Evolutionary conservation across 2,888 invertebrate species (phyloP).

Genomic region (Podabrus alpinus): DNA sequence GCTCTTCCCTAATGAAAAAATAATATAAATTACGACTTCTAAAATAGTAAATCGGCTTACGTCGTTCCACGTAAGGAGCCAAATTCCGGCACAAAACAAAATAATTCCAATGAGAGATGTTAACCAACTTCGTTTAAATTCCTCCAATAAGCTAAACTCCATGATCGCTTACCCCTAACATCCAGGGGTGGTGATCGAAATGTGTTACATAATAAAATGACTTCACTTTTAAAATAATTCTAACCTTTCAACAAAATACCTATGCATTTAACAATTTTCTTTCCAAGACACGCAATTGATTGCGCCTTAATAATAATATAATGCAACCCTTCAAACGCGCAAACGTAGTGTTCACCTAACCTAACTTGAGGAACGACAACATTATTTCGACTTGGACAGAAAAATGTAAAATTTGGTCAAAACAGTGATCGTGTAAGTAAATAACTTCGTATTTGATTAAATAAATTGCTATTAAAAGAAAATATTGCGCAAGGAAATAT

Average conservation of each 20-base stretch:
- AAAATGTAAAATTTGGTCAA: background rate
- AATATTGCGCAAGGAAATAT: background rate
- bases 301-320: background rate
- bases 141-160: conserved; percentile 51
- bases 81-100: conserved; percentile 69
- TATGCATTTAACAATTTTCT: background rate
- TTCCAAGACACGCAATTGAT: background rate
- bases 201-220: background rate
- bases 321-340: background rate
- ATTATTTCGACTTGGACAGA: background rate
- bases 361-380: background rate
- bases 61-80: conserved; percentile 84
- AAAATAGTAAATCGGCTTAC: conserved; percentile 55
- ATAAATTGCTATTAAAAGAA: background rate
- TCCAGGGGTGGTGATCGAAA: background rate
- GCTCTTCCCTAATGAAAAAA: conserved; percentile 70
- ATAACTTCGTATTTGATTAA: background rate
- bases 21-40: background rate
- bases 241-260: background rate
- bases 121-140: conserved; percentile 73
- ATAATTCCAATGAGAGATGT: conserved; percentile 71
- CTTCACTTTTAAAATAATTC: background rate
- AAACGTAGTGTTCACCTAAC: background rate
- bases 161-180: conserved; percentile 17
- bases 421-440: background rate